Conservation (phyloP, 2,113 vertebrate species). For the Antigone vipio region DNA sequence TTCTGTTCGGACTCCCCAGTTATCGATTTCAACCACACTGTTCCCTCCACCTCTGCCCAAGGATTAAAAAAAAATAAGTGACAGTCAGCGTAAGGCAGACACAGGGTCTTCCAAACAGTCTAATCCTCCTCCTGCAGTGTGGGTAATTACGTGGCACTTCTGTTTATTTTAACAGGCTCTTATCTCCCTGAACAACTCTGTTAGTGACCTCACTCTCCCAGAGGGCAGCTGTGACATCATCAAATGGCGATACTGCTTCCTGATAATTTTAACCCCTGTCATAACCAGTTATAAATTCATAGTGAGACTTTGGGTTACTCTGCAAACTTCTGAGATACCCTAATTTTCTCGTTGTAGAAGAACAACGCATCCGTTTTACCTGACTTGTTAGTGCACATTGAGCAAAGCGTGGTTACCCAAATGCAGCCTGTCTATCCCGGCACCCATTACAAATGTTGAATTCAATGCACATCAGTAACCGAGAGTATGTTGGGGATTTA, state of each 20-base stretch:
- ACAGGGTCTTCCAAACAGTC: constrained; percentile 44
- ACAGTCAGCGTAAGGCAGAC: constrained; percentile 46
- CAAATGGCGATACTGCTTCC: constrained; percentile 44
- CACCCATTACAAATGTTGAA: no score
- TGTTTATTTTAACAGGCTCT: constrained; percentile 78
- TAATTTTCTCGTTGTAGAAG: accelerated
- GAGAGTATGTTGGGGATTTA: neutral
- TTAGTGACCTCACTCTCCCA: constrained; percentile 76
- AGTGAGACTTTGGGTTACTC: neutral
- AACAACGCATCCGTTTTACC: neutral
- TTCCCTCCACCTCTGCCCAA: constrained; percentile 14
- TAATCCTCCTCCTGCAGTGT: constrained; percentile 59
- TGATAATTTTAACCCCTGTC: constrained; percentile 71
- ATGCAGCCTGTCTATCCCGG: neutral
- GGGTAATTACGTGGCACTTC: constrained; percentile 71
- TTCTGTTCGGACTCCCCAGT: neutral
- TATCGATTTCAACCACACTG: neutral
- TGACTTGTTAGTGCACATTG: accelerated
- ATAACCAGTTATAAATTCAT: constrained; percentile 35
- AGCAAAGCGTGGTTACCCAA: neutral
- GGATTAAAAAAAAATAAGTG: neutral
- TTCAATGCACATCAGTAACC: neutral
- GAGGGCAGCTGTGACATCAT: constrained; percentile 75
- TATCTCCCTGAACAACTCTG: constrained; percentile 72
- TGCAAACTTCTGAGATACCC: neutral